Percentiles rank a stretch among this genome's conserved stretches.
Conservation (phyloP, 2,888 invertebrate species). For the Brassicogethes aeneus region DNA sequence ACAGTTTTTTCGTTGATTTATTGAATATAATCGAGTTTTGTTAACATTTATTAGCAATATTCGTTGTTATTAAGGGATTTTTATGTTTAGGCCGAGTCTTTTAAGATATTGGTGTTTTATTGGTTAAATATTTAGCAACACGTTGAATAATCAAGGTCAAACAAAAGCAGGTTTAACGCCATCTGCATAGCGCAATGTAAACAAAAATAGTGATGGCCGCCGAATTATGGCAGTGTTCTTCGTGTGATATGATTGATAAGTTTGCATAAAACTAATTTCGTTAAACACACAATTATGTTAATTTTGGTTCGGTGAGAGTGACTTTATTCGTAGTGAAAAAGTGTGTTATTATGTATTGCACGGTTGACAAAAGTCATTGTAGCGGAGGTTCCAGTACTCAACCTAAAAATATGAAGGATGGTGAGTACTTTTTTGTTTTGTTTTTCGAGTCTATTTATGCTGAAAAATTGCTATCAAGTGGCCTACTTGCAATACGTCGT, state of each 20-base stretch:
- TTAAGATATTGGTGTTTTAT: no score
- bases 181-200: conserved; percentile 31
- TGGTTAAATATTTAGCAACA: conserved; percentile 2
- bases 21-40: no score
- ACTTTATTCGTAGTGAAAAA: conserved; percentile 36
- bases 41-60: no score
- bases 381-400: conserved; percentile 64
- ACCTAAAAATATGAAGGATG: conserved; percentile 66
- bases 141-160: conserved; percentile 11
- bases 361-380: conserved; percentile 61
- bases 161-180: conserved; percentile 25
- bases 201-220: conserved; percentile 40
- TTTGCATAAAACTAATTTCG: conserved; percentile 26
- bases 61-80: no score
- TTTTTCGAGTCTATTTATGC: conserved; percentile 4
- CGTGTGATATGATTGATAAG: conserved; percentile 28
- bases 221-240: conserved; percentile 35
- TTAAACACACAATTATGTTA: conserved; percentile 38
- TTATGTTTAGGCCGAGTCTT: no score
- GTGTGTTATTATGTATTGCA: conserved; percentile 58
- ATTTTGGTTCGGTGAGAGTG: conserved; percentile 54
- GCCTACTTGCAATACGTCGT: no score
- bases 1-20: no score
- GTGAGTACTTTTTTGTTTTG: conserved; percentile 45
- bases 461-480: no score